Conservation (phyloP, 2,888 invertebrate genomes). For the Abrostola triplasia region DNA sequence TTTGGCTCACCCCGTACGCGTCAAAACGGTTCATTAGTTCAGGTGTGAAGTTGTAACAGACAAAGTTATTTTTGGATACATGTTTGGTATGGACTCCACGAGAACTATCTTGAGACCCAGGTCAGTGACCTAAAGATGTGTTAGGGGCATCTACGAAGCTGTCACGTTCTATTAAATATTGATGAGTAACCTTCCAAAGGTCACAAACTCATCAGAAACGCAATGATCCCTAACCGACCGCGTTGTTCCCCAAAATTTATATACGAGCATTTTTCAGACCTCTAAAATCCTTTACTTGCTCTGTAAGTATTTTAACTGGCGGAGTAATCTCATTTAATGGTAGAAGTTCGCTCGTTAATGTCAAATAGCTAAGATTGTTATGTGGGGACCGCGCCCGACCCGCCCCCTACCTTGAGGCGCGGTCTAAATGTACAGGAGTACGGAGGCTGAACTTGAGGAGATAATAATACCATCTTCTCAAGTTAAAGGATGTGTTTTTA, state of each 20-base stretch:
- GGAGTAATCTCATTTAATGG: slow-evolving; percentile 78
- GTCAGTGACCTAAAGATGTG: too few relatives aligned
- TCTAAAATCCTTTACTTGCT: slow-evolving; percentile 55
- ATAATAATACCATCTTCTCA: too few relatives aligned
- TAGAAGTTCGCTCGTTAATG: slow-evolving; percentile 77
- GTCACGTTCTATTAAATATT: not conserved
- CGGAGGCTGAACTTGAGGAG: too few relatives aligned
- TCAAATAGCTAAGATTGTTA: slow-evolving; percentile 77
- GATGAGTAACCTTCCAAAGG: not conserved
- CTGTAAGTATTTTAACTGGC: slow-evolving; percentile 67
- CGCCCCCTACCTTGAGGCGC: slow-evolving; percentile 33
- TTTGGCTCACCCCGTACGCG: too few relatives aligned
- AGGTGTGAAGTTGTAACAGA: too few relatives aligned
- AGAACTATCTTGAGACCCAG: too few relatives aligned
- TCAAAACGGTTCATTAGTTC: too few relatives aligned
- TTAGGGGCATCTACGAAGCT: not conserved
- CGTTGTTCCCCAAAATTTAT: slow-evolving; percentile 44
- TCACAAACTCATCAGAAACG: slow-evolving; percentile 4
- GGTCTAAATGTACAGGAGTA: slow-evolving; percentile 19
- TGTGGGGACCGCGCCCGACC: slow-evolving; percentile 61
- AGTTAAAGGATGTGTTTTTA: too few relatives aligned
- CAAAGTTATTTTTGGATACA: too few relatives aligned
- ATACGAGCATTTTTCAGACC: slow-evolving; percentile 50
- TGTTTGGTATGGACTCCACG: too few relatives aligned
- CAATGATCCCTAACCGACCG: slow-evolving; percentile 22